Evolutionary conservation across 2,797 vertebrate genomes (phyloP), one percentile per base, ranked within the genome.

Genomic region (Gorsachius magnificus): DNA sequence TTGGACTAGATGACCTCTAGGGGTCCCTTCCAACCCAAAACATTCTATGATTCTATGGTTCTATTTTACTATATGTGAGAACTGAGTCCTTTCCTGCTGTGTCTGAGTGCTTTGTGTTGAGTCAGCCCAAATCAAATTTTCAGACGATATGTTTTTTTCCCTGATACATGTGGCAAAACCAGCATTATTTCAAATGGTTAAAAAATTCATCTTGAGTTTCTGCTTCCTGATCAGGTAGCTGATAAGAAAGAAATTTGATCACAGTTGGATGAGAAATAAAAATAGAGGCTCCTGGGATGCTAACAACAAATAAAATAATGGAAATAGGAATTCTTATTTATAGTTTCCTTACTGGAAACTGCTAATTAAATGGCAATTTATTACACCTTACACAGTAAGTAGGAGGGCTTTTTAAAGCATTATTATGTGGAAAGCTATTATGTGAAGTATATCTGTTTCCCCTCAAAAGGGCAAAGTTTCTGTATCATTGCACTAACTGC

Each of bases 1-100:
- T n/a, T n/a, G n/a, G n/a, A n/a, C n/a, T n/a, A n/a, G n/a, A n/a
- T n/a, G n/a, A n/a, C n/a, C n/a, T n/a, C n/a, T n/a, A n/a, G n/a
- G n/a, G n/a, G n/a, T n/a, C n/a, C n/a, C n/a, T n/a, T n/a, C n/a
- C n/a, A n/a, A n/a, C n/a, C n/a, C n/a, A n/a, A n/a, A n/a, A n/a
- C n/a, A n/a, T n/a, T n/a, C n/a, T n/a, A n/a, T n/a, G n/a, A n/a
- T n/a, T n/a, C n/a, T n/a, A n/a, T n/a, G n/a, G n/a, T 80, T 75
- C 36, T 89, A 2, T 43, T 66, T 89, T 60, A 75, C 11, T 29
- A 3, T 21, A 9, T 20, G 25, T 11, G 35, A 86, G 26, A 90
- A 91, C 8, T 0, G 8, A 91, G 25, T 38, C 16, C 28, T 78
- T 78, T 89, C 45, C 50, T 78, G 25, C 3, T 0, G 0, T 4